Percentiles rank a stretch among this genome's conserved stretches.
phyloP scores from a whole-genome alignment of 2,113 vertebrate genomes.

The Brachionichthys hirsutus region DNA sequence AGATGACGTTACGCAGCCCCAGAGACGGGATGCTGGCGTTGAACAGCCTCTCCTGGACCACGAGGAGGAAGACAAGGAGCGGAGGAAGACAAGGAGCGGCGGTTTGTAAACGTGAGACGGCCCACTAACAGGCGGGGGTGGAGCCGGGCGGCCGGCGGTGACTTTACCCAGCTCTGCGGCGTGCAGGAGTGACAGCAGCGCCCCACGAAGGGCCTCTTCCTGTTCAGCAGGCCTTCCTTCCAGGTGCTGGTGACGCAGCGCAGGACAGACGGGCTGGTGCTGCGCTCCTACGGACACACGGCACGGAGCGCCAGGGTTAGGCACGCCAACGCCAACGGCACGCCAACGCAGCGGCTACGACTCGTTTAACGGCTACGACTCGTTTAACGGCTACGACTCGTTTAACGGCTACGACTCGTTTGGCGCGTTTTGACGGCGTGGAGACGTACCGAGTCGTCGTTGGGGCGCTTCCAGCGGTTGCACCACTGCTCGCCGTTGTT shows the following conservation, averaged over 20 bases:
- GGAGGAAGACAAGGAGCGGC: too few species aligned
- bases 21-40: conserved; percentile 94
- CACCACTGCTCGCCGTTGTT: conserved; percentile 74
- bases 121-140: too few species aligned
- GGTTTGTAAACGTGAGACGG: too few species aligned
- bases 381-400: too few species aligned
- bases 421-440: neutral
- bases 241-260: conserved; percentile 87
- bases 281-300: conserved; percentile 80
- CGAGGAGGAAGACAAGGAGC: conserved; percentile 17
- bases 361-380: too few species aligned
- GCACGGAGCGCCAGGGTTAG: too few species aligned
- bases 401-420: too few species aligned
- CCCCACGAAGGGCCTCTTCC: conserved; percentile 95
- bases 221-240: conserved; percentile 91
- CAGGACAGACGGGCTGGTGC: conserved; percentile 87
- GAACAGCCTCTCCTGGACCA: conserved; percentile 88
- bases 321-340: too few species aligned
- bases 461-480: conserved; percentile 73
- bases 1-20: conserved; percentile 96
- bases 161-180: conserved; percentile 93
- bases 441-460: conserved; percentile 72
- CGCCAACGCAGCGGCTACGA: too few species aligned
- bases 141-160: conserved; percentile 19
- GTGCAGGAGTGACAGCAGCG: conserved; percentile 94